Conservation (phyloP, 2,113 vertebrate species). For the Leucoraja erinaceus region DNA sequence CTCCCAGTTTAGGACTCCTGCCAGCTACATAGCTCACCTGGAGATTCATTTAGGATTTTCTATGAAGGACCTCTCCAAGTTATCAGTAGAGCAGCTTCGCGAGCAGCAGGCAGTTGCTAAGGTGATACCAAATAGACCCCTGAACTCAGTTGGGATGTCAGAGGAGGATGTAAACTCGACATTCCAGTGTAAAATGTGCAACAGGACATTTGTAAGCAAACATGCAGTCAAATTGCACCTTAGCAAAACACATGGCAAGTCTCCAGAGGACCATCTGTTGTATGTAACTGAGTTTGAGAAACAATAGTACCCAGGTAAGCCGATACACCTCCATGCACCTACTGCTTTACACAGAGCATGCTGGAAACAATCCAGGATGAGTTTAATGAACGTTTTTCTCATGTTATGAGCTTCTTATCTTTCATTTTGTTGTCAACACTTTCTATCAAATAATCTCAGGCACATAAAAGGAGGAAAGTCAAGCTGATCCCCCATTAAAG, state of each 20-base stretch:
- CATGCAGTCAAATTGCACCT: slow-evolving; percentile 99
- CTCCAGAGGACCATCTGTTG: slow-evolving; percentile 96
- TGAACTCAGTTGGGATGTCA: slow-evolving; percentile 71
- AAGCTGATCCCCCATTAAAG: too few relatives aligned
- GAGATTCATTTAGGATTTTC: slow-evolving; percentile 96
- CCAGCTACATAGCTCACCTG: slow-evolving; percentile 89
- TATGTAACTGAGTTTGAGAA: slow-evolving; percentile 90
- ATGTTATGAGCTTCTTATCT: background rate
- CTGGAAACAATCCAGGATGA: background rate
- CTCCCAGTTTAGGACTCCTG: slow-evolving; percentile 97
- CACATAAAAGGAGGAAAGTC: background rate
- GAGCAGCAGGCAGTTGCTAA: slow-evolving; percentile 85
- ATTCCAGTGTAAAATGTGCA: slow-evolving; percentile 96
- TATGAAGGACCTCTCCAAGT: slow-evolving; percentile 94
- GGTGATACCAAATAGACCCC: slow-evolving; percentile 75
- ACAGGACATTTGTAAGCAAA: slow-evolving; percentile 95
- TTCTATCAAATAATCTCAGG: slow-evolving; percentile 2
- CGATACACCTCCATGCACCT: slow-evolving; percentile 72
- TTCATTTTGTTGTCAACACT: background rate
- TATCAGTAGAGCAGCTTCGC: slow-evolving; percentile 86
- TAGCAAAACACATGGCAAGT: slow-evolving; percentile 99
- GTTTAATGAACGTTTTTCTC: slow-evolving; percentile 21
- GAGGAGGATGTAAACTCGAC: slow-evolving; percentile 85
- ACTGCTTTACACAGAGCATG: slow-evolving; percentile 20
- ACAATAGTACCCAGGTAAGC: slow-evolving; percentile 70